Evolutionary conservation across 2,888 invertebrate genomes (phyloP), one percentile per base, ranked within the genome.

Genomic region (Sarcophaga carnaria): DNA sequence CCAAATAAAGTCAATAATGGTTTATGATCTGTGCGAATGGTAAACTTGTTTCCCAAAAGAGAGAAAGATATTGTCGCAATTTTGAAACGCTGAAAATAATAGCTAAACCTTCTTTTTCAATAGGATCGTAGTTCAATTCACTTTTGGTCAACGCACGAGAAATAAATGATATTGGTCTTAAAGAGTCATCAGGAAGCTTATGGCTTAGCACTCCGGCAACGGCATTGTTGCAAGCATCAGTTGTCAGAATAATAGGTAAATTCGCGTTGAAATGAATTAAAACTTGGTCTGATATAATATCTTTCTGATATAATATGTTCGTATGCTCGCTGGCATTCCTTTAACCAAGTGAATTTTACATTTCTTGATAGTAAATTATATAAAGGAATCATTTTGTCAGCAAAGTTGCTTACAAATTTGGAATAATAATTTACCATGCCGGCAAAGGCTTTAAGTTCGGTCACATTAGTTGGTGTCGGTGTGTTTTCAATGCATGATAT

Each of bases 261-360:
- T 71, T 76, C 22, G 85, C 87, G 14, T 20, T 83, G 25, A 20
- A 82, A 66, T 17, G 75, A 66, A 66, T 82, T 71, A 59, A 72
- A 59, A 69, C 75, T 80, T 79, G 77, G 66, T 87, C 81, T 72
- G 76, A 74, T 54, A 25, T 75, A 79, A 72, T 85, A 66, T 87
- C 86, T 25, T 54, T 45, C 72, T 92, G 22, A 22, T 22, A 22
- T 92, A n/a, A 91, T 88, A 49, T 86, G 66, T 4, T 90, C 74
- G 82, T 92, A 92, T 2, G 91, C 88, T 6, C 11, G 12, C 64
- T 83, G 83, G 12, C 85, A 91, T 5, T 88, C 79, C 8, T 88
- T 85, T 22, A 86, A 88, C 91, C 92, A 93, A 11, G 81, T 76
- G 37, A 89, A 91, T 85, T n/a, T 66, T 45, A 27, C 62, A 25